Conservation (phyloP, 2,113 vertebrate species). For the Solenodon paradoxus region DNA sequence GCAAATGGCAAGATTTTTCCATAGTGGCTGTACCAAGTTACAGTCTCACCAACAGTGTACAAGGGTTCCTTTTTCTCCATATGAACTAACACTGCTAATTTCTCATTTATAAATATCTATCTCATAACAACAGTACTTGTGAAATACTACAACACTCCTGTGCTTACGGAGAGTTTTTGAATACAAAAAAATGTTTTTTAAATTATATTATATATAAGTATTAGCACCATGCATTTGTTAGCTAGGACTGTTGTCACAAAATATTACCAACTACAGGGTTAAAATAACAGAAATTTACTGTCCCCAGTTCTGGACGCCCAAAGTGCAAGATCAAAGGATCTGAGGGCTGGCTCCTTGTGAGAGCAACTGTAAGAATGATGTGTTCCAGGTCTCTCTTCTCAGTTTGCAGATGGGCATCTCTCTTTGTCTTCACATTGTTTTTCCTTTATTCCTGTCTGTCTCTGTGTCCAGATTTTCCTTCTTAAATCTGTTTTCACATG, state of each 20-base stretch:
- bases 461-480: background rate
- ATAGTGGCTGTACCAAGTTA: too few species aligned
- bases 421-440: background rate
- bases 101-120: too few species aligned
- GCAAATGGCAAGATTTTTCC: too few species aligned
- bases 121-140: background rate
- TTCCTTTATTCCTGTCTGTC: background rate
- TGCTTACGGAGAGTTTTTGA: background rate
- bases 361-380: background rate
- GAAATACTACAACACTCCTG: background rate
- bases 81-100: too few species aligned
- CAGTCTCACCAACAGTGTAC: too few species aligned
- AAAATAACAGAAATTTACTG: background rate
- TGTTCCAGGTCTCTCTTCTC: background rate
- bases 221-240: background rate
- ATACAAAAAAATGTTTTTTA: background rate
- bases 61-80: too few species aligned
- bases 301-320: background rate
- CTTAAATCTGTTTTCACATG: background rate
- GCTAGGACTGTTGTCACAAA: background rate
- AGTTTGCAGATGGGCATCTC: background rate
- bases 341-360: background rate
- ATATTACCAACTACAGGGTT: background rate
- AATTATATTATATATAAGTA: background rate
- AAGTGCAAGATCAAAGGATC: background rate